Evolutionary conservation across 1,140 invertebrate genomes (phyloP).

Genomic region (Ceratina australensis): DNA sequence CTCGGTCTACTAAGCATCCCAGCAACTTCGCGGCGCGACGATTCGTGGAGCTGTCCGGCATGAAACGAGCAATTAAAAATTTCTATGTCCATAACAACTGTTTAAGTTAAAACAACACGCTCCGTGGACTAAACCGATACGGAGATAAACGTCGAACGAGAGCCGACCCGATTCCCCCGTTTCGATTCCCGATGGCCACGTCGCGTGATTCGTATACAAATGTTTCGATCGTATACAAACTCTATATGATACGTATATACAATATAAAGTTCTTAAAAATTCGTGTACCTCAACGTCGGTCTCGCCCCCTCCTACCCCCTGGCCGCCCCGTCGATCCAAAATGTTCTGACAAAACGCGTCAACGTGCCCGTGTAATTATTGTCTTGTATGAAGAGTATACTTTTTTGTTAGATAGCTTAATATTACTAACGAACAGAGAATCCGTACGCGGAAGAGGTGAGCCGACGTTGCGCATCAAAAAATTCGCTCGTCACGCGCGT

Average conservation of each 20-base stretch:
- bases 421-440: not conserved
- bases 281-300: conserved; percentile 8
- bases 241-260: conserved; percentile 30
- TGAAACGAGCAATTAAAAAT: conserved; percentile 16
- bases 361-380: conserved; percentile 7
- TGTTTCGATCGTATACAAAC: conserved; percentile 70
- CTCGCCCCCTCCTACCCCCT: not conserved
- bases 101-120: conserved; percentile 30
- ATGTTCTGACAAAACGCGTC: not conserved
- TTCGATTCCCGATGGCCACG: not conserved
- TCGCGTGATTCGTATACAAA: conserved; percentile 66
- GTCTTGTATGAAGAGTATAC: not conserved
- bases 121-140: not conserved
- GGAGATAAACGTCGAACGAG: no score
- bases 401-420: no score
- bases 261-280: conserved; percentile 50
- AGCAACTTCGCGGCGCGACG: not conserved
- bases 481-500: not conserved
- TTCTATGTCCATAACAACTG: conserved; percentile 7
- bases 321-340: not conserved
- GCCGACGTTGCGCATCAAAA: not conserved
- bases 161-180: not conserved
- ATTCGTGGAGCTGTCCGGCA: conserved; percentile 18
- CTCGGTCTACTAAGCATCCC: conserved; percentile 14
- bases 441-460: not conserved